Conservation (phyloP, 2,888 invertebrate genomes). For the Ornithoptera priamus region DNA sequence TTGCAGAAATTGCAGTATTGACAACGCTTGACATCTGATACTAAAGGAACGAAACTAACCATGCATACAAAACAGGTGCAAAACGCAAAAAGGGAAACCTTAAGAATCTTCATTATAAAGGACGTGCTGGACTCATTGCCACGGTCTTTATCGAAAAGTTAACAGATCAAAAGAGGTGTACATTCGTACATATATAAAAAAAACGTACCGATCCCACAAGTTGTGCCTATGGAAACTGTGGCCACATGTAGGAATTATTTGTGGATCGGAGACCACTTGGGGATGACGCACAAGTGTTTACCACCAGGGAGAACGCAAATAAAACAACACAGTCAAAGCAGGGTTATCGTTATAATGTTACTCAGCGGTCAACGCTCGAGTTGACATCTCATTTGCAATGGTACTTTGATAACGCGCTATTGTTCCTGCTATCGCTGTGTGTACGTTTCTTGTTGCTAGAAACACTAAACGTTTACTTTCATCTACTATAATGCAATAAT, state of each 20-base stretch:
- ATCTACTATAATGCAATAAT: neutral
- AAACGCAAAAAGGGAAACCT: conserved; percentile 29
- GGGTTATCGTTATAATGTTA: conserved; percentile 63
- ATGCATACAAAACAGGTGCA: conserved; percentile 43
- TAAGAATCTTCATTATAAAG: conserved; percentile 26
- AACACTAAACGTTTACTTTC: conserved; percentile 26
- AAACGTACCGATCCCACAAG: conserved; percentile 4
- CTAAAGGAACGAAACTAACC: conserved; percentile 34
- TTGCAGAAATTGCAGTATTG: conserved; percentile 36
- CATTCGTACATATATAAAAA: conserved; percentile 1
- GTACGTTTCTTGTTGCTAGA: conserved; percentile 28
- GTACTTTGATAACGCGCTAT: conserved; percentile 59
- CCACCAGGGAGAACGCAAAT: conserved; percentile 73
- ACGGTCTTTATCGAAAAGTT: conserved; percentile 2
- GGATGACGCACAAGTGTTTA: conserved; percentile 73
- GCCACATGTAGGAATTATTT: conserved; percentile 67
- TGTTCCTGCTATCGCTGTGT: conserved; percentile 45
- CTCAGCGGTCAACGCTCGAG: conserved; percentile 64
- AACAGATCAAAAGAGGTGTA: conserved; percentile 6
- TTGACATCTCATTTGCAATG: conserved; percentile 53
- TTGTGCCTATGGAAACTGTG: conserved; percentile 8
- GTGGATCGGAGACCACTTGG: conserved; percentile 55
- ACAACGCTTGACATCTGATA: conserved; percentile 33
- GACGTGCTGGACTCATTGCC: conserved; percentile 8
- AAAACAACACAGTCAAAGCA: conserved; percentile 58